Evolutionary conservation across 2,113 vertebrate genomes (phyloP).

Genomic region (Xenus cinereus): DNA sequence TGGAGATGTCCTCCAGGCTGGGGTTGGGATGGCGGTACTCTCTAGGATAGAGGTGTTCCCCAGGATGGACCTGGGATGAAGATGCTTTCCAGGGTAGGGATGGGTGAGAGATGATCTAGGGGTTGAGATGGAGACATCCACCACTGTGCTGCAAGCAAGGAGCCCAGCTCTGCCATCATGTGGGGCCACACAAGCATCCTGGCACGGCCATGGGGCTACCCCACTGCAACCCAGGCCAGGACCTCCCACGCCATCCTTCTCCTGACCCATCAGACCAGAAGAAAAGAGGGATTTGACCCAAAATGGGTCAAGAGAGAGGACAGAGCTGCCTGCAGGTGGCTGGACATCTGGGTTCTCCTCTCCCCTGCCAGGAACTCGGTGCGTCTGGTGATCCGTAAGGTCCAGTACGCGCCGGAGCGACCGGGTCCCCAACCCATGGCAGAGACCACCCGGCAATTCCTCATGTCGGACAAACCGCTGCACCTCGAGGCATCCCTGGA

Average conservation of each 20-base stretch:
- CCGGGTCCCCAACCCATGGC: conserved; percentile 90
- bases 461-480: conserved; percentile 95
- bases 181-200: neutral
- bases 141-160: neutral
- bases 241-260: neutral
- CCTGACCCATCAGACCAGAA: neutral
- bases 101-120: neutral
- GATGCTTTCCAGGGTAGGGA: neutral
- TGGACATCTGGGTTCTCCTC: neutral
- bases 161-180: neutral
- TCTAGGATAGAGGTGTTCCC: too few species aligned
- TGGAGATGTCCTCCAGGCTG: neutral
- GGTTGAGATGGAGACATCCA: neutral
- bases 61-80: neutral
- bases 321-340: neutral
- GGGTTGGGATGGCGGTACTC: too few species aligned
- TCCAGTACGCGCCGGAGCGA: conserved; percentile 92
- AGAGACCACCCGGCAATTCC: conserved; percentile 93
- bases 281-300: neutral
- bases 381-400: conserved; percentile 92
- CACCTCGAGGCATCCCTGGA: conserved; percentile 93
- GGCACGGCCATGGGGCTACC: fast-evolving
- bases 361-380: conserved; percentile 86
- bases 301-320: neutral
- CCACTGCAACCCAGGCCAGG: neutral